A percentile compares a stretch with the other conserved stretches of the same genome.
Evolutionary conservation across 2,113 vertebrate species (phyloP).

Genomic region (Microcebus tavaratra): DNA sequence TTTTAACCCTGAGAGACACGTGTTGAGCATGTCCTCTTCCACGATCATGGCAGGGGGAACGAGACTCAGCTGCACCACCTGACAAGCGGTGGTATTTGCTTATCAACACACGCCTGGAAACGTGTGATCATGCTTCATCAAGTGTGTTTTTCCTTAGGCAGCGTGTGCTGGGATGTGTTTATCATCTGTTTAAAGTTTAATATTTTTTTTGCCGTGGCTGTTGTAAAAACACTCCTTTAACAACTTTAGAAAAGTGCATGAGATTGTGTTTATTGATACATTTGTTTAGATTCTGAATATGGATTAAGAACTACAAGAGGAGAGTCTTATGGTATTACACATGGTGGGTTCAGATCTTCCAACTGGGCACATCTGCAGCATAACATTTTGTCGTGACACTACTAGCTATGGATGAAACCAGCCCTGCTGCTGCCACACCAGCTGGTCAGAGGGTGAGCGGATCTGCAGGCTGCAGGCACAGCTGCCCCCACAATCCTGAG

Average conservation of each 20-base stretch:
- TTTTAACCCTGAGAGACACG: neutral
- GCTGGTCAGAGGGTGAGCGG: neutral
- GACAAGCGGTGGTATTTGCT: neutral
- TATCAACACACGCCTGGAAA: neutral
- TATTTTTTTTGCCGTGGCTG: neutral
- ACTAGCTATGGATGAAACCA: neutral
- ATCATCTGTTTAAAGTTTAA: neutral
- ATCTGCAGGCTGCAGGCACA: too few relatives aligned
- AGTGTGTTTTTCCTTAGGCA: neutral
- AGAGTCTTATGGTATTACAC: neutral
- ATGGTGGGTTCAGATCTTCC: neutral
- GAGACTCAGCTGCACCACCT: neutral
- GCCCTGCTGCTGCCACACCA: fast-evolving
- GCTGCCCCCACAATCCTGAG: fast-evolving
- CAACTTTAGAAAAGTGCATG: neutral
- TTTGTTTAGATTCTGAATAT: neutral
- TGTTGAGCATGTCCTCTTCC: neutral
- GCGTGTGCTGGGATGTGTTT: neutral
- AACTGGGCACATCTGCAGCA: fast-evolving
- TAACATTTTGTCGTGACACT: neutral
- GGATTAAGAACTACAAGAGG: neutral
- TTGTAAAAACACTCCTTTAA: neutral
- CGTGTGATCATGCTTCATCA: neutral
- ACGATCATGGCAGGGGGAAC: fast-evolving
- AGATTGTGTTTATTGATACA: neutral